Conservation (phyloP, 2,888 invertebrate species). For the Leptopilina syphax region DNA sequence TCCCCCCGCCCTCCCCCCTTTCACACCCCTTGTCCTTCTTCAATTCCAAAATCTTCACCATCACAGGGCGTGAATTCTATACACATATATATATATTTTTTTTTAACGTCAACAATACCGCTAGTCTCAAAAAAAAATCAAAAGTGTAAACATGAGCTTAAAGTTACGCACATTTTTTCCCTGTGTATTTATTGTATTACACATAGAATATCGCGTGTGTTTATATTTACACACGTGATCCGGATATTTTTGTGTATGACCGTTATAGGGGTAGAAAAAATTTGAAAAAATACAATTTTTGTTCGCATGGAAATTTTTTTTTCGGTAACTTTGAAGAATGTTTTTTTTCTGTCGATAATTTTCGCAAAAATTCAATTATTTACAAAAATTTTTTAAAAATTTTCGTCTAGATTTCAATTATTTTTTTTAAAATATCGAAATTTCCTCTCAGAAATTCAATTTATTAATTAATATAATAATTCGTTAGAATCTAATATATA, state of each 20-base stretch:
- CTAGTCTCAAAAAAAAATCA: conserved; percentile 9
- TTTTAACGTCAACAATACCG: conserved; percentile 6
- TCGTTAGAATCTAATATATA: no score
- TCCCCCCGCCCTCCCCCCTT: neutral
- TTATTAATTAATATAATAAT: no score
- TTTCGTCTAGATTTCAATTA: no score
- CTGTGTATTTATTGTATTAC: conserved; percentile 22
- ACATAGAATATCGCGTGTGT: neutral
- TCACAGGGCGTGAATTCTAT: conserved; percentile 39
- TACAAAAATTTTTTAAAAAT: no score
- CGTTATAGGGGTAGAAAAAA: neutral
- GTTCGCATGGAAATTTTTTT: no score
- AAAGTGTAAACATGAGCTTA: conserved; percentile 19
- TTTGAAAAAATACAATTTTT: no score
- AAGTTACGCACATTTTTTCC: neutral
- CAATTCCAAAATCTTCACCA: conserved; percentile 4
- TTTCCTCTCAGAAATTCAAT: no score
- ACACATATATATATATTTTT: no score
- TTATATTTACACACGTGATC: conserved; percentile 31
- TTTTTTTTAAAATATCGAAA: no score
- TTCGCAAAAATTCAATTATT: no score
- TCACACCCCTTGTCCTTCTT: neutral
- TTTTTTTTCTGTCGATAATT: no score
- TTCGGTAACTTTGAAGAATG: no score
- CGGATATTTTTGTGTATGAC: neutral